Conservation (phyloP, 2,113 vertebrate species). For the Empidonax alnorum region DNA sequence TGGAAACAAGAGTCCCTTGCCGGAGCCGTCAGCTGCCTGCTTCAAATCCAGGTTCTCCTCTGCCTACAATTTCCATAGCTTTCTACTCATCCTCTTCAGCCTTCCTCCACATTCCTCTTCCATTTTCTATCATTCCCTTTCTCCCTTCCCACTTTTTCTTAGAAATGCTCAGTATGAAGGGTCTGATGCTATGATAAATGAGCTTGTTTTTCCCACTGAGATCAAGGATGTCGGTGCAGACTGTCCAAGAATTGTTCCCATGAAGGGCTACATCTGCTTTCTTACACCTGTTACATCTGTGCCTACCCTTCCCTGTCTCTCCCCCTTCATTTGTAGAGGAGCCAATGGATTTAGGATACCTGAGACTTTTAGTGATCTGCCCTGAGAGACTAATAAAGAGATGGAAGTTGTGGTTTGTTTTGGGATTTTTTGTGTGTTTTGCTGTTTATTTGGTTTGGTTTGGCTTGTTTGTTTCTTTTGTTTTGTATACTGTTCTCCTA, state of each 20-base stretch:
- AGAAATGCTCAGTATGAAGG: accelerated
- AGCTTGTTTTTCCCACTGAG: background rate
- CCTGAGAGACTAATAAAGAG: background rate
- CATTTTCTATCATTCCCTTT: background rate
- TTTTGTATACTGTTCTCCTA: background rate
- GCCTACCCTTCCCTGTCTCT: no score
- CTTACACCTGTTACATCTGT: background rate
- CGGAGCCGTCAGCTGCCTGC: background rate
- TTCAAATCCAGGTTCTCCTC: background rate
- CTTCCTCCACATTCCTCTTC: background rate
- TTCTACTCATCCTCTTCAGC: no score
- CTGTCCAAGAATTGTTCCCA: background rate
- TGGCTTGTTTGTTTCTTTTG: no score
- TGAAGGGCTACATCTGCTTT: background rate
- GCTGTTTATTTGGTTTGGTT: no score
- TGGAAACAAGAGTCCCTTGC: background rate
- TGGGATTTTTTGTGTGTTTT: no score
- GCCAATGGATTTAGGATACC: background rate
- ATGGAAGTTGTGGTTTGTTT: background rate
- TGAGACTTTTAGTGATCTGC: background rate
- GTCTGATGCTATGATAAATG: background rate
- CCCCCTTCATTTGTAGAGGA: background rate
- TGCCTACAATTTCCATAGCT: accelerated
- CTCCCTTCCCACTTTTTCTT: background rate
- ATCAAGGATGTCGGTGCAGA: background rate